Evolutionary conservation across 1,140 invertebrate genomes (phyloP).

Genomic region (Macrobrachium rosenbergii): DNA sequence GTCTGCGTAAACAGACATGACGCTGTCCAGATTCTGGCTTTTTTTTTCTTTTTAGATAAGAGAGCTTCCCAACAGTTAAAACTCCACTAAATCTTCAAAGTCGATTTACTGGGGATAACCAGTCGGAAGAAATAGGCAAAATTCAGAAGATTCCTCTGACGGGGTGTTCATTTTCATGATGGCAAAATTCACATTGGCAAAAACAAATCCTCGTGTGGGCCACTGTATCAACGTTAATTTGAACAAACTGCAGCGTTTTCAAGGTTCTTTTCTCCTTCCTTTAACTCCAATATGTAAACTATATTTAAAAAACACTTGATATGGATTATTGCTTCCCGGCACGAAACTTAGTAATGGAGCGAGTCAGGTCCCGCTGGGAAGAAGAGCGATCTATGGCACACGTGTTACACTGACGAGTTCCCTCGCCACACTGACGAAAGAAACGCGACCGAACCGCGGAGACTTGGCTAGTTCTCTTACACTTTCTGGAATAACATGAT

Average conservation of each 20-base stretch:
- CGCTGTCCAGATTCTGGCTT: background rate
- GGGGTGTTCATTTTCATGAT: too few relatives aligned
- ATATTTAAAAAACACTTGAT: background rate
- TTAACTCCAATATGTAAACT: background rate
- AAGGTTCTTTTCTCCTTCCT: background rate
- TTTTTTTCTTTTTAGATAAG: background rate
- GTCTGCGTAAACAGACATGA: slow-evolving; percentile 29
- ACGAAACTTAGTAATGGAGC: too few relatives aligned
- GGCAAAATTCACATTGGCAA: too few relatives aligned
- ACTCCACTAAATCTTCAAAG: too few relatives aligned
- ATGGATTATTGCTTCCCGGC: too few relatives aligned
- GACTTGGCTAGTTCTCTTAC: background rate
- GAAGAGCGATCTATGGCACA: background rate
- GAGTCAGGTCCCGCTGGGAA: background rate
- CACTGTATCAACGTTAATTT: too few relatives aligned
- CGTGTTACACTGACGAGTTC: slow-evolving; percentile 31
- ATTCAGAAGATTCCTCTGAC: too few relatives aligned
- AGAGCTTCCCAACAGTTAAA: background rate
- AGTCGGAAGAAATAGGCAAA: background rate
- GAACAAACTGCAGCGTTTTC: background rate
- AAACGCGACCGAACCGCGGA: background rate
- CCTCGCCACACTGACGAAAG: slow-evolving; percentile 25
- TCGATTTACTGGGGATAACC: background rate
- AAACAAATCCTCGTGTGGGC: too few relatives aligned
- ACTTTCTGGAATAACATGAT: too few relatives aligned